Evolutionary conservation across 2,888 invertebrate genomes (phyloP).

Genomic region (Agonopterix alstromeriana): DNA sequence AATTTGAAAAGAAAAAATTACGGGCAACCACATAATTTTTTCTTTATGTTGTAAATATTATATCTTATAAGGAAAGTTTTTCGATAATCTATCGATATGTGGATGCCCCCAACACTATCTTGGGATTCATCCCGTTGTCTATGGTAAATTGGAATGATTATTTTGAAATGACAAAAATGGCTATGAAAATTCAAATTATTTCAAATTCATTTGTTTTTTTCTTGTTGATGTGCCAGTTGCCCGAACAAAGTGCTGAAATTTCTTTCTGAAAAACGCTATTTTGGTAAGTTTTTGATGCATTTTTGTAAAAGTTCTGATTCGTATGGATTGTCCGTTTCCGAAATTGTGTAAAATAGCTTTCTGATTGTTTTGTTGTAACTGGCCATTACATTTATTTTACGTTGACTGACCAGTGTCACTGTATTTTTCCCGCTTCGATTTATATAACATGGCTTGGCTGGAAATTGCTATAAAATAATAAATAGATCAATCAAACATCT

Average conservation of each 20-base stretch:
- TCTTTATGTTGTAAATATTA: too few relatives aligned
- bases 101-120: too few relatives aligned
- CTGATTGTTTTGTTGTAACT: conserved; percentile 21
- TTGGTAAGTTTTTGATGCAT: conserved; percentile 30
- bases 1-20: too few relatives aligned
- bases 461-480: conserved; percentile 17
- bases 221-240: conserved; percentile 50
- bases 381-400: conserved; percentile 29
- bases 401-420: conserved; percentile 35
- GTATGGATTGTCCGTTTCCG: conserved; percentile 9
- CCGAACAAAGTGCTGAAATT: conserved; percentile 29
- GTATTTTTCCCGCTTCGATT: conserved; percentile 19
- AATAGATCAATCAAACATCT: not conserved
- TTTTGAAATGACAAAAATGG: conserved; percentile 23
- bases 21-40: too few relatives aligned
- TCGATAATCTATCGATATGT: too few relatives aligned
- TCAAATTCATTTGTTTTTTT: conserved; percentile 54
- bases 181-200: conserved; percentile 28
- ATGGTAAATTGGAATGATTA: conserved; percentile 28
- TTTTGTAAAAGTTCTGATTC: conserved; percentile 15
- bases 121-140: conserved; percentile 11
- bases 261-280: conserved; percentile 17
- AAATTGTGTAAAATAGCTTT: conserved; percentile 10
- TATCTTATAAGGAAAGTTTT: too few relatives aligned
- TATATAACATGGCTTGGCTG: conserved; percentile 33